Percentiles rank a stretch among this genome's conserved stretches.
These are phyloP conservation scores for Pomacea canaliculata DNA, from an alignment of 2,888 invertebrate species.

Conservation along the genomic window DNA sequence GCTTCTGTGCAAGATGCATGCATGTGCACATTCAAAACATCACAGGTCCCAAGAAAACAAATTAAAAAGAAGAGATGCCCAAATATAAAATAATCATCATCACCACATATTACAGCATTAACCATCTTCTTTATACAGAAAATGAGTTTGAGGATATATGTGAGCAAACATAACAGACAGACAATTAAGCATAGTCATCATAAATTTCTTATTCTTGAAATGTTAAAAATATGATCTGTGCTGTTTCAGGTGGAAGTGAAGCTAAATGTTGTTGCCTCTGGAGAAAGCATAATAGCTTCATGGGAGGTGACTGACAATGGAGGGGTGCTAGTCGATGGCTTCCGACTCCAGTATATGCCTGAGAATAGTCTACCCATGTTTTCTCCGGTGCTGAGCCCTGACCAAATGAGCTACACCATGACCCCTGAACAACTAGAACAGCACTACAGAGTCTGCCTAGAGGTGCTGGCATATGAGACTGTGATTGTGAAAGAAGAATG, in stretches of 20 bases:
- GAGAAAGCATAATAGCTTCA: conserved; percentile 16
- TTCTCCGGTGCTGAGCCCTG: conserved; percentile 3
- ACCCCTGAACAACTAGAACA: conserved; percentile 16
- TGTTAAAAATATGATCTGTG: too few relatives aligned
- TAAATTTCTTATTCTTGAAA: too few relatives aligned
- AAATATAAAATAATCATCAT: too few relatives aligned
- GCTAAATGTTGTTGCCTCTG: conserved; percentile 5
- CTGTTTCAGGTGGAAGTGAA: conserved; percentile 11
- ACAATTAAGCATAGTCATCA: too few relatives aligned
- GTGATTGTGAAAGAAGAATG: conserved; percentile 8
- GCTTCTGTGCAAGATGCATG: too few relatives aligned
- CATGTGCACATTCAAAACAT: too few relatives aligned
- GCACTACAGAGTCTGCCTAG: conserved; percentile 38
- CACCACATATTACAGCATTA: too few relatives aligned
- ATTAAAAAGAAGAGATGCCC: too few relatives aligned
- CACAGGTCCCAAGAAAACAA: too few relatives aligned
- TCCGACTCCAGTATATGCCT: conserved; percentile 18
- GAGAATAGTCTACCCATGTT: conserved; percentile 12
- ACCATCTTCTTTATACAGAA: too few relatives aligned
- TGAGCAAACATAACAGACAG: too few relatives aligned
- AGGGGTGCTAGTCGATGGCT: conserved; percentile 12
- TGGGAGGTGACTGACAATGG: conserved; percentile 17
- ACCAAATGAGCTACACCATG: conserved; percentile 30
- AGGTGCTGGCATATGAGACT: conserved; percentile 27
- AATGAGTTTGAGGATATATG: too few relatives aligned